Evolutionary conservation across 1,140 invertebrate genomes (phyloP).

Genomic region (Frieseomelitta varia): DNA sequence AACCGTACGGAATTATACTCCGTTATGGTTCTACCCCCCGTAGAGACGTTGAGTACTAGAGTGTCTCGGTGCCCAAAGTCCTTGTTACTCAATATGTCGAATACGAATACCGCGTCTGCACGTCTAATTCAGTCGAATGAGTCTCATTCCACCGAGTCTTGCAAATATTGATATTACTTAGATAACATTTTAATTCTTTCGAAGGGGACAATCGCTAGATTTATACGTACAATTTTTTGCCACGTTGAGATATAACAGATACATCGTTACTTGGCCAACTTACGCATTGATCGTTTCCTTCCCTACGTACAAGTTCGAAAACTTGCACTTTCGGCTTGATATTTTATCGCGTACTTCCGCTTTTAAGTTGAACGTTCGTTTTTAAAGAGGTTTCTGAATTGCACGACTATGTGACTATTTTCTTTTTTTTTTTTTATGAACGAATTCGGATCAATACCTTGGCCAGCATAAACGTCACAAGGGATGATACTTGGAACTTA

Average conservation of each 20-base stretch:
- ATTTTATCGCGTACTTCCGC: background rate
- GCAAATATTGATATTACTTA: background rate
- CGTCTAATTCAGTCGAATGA: slow-evolving; percentile 68
- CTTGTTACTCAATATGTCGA: slow-evolving; percentile 73
- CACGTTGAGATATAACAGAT: background rate
- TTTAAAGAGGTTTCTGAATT: background rate
- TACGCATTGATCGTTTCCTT: background rate
- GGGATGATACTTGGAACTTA: slow-evolving; percentile 42
- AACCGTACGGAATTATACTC: slow-evolving; percentile 77
- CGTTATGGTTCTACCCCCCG: slow-evolving; percentile 75
- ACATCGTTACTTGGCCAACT: too few species aligned
- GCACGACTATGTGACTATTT: slow-evolving; percentile 11
- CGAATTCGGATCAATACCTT: slow-evolving; percentile 41
- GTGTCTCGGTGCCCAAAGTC: slow-evolving; percentile 65
- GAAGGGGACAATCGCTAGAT: background rate
- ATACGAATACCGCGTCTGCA: slow-evolving; percentile 62
- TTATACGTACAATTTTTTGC: background rate
- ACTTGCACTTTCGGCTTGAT: background rate
- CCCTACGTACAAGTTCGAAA: background rate
- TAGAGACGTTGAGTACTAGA: slow-evolving; percentile 70
- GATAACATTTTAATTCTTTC: background rate
- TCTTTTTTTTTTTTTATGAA: slow-evolving; percentile 33
- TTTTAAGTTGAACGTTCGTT: background rate
- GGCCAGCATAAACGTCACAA: slow-evolving; percentile 40
- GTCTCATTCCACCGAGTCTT: background rate